Evolutionary conservation across 2,113 vertebrate genomes (phyloP), one percentile per base, ranked within the genome.

Genomic region (Otis tarda): DNA sequence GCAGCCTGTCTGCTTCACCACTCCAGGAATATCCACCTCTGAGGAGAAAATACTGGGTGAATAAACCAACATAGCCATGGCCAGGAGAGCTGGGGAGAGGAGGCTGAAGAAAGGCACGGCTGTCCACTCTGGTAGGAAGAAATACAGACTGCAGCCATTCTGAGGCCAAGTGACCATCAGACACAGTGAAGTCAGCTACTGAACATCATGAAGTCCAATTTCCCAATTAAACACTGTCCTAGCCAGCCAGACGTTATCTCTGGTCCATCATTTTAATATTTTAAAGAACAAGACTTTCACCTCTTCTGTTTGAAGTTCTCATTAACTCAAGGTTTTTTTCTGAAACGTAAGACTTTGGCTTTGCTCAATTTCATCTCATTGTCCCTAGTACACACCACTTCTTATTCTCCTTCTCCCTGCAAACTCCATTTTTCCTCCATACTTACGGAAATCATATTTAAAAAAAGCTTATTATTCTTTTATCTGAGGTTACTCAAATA

Each of bases 291-390:
- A 45, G 19, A 76, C 37, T 85, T 74, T 53, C 5, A 19, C 5
- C 15, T 61, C 14, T 49, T 53, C n/a, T 31, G 2, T 49, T 67
- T 45, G 12, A 85, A 85, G n/a, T 7, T 6, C 12, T 87, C 35
- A 83, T 17, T 33, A 75, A 49, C 3, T 60, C 3, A 1, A 1
- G 0, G 0, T 1, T 76, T 61, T 50, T 61, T 91, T 45, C 45
- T 49, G 59, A 65, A 87, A 82, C 27, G 50, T 57, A 80, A 71
- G 74, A 73, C 14, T 49, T 70, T 1, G 17, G 19, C 14, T 23
- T 56, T 68, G 50, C 24, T 85, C 5, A 41, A 6, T 43, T 88
- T 71, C 59, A 87, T 50, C 3, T 30, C n/a, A 33, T 27, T 64
- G 37, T 23, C 12, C 3, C 19, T 35, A 59, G 20, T 8, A 69